Base-by-base conservation (phyloP, 1,140 invertebrate genomes). In the Apocrypta bakeri region DNA sequence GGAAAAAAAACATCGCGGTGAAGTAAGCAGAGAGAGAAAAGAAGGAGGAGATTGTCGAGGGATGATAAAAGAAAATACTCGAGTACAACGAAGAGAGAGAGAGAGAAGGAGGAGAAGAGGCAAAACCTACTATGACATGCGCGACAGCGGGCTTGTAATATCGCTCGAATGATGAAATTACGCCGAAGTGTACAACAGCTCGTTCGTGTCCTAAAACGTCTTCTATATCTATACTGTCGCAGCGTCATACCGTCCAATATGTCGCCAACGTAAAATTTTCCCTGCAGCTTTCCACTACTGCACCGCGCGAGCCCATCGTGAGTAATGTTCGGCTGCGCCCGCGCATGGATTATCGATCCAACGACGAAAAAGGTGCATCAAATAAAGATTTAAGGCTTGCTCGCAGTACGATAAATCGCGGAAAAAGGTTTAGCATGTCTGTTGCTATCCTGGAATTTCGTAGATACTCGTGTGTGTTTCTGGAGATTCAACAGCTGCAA, bases 311-410 rank as follows among this genome's bases (percentile, higher is more conserved):
- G 48, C 42, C 40, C 40, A 12, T 31, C 6, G 12, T 64, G 61
- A 76, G 33, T 76, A 76, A 64, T 76, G 21, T 64, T 37, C 7
- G 31, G 33, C 31, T 61, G 56, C 29, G 27, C 29, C 25, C 48
- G 21, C n/a, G 61, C 31, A 25, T 11, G 31, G 74, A 76, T 64
- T 76, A 76, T 76, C 61, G 61, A 76, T 76, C 56, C 29, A 8
- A 11, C n/a, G 31, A 64, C n/a, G 31, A 25, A 64, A 56, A 64
- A 76, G 74, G 48, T 76, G 74, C 74, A 64, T 76, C 29, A 17
- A 37, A 61, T 64, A 64, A 64, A 33, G 61, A 76, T 64, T 37
- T 76, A 64, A 76, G 56, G 31, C 61, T 76, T 27, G 7, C 61
- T 56, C n/a, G 21, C 24, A 21, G 24, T 2, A 33, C 24, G 11